Evolutionary conservation across 2,113 vertebrate genomes (phyloP).

Genomic region (Chaetorhynchus papuensis): DNA sequence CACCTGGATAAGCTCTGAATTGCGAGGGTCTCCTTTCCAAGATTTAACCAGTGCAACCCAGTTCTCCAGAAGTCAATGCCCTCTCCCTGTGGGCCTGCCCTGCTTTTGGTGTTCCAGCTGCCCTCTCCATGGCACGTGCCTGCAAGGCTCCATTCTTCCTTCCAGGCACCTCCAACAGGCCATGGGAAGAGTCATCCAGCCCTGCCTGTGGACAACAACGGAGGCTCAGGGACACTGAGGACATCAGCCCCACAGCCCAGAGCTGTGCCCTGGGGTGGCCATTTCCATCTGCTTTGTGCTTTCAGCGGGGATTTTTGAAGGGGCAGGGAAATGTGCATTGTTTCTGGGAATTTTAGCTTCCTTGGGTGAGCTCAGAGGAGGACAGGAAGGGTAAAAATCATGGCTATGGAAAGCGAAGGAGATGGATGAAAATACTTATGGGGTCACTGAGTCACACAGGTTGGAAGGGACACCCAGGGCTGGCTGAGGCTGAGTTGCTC

Average conservation of each 20-base stretch:
- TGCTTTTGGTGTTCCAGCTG: background rate
- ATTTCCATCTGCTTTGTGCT: background rate
- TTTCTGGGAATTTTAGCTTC: background rate
- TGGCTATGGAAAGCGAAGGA: background rate
- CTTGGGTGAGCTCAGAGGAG: background rate
- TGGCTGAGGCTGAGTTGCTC: background rate
- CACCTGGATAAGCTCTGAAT: background rate
- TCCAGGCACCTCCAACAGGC: background rate
- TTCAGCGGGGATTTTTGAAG: background rate
- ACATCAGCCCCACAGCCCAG: background rate
- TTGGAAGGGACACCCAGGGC: background rate
- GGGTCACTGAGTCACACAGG: background rate
- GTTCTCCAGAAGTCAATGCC: background rate
- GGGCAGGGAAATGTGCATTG: background rate
- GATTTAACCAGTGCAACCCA: background rate
- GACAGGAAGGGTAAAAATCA: background rate
- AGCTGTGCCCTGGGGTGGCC: background rate
- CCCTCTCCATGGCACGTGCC: background rate
- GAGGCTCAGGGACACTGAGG: background rate
- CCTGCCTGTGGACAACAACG: fast-evolving
- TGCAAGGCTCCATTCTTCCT: background rate
- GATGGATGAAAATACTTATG: background rate
- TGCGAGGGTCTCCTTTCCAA: background rate
- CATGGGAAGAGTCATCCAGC: background rate
- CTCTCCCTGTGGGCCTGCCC: background rate